phyloP scores from a whole-genome alignment of 1,140 invertebrate species.

The Brevipalpus yothersi region DNA sequence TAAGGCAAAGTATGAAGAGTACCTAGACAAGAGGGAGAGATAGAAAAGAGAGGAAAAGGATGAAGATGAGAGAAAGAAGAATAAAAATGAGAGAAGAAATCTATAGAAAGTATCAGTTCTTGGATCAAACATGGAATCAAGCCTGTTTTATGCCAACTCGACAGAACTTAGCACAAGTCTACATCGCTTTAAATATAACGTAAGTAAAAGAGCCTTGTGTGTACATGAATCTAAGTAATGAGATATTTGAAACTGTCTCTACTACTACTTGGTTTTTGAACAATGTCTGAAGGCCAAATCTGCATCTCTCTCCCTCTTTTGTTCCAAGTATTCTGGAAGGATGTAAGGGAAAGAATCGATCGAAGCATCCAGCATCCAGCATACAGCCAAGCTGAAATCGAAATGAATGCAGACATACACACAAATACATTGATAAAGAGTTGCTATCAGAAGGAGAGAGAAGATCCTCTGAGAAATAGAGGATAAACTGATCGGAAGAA shows the following conservation, averaged over 20 bases:
- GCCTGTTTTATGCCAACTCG: not conserved
- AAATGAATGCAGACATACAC: too few species aligned
- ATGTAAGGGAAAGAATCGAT: too few species aligned
- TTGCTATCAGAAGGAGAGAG: too few species aligned
- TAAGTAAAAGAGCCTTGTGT: not conserved
- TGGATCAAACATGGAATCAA: not conserved
- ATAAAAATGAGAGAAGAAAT: not conserved
- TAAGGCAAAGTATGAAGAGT: not conserved
- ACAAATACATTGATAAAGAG: too few species aligned
- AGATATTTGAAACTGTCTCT: not conserved
- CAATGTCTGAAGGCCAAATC: too few species aligned
- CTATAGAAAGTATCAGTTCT: not conserved
- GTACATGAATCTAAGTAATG: not conserved
- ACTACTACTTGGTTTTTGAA: not conserved
- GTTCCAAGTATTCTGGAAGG: too few species aligned
- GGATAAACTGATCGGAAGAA: too few species aligned
- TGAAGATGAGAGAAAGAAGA: not conserved
- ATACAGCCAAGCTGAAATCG: too few species aligned
- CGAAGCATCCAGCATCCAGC: too few species aligned
- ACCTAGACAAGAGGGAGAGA: not conserved
- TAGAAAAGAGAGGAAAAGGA: not conserved
- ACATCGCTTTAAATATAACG: not conserved
- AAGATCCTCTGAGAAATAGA: too few species aligned
- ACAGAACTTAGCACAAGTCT: not conserved
- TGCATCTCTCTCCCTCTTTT: too few species aligned